These are phyloP conservation scores for Steinernema carpocapsae DNA, from an alignment of 2,888 invertebrate genomes.

Conservation along the genomic window DNA sequence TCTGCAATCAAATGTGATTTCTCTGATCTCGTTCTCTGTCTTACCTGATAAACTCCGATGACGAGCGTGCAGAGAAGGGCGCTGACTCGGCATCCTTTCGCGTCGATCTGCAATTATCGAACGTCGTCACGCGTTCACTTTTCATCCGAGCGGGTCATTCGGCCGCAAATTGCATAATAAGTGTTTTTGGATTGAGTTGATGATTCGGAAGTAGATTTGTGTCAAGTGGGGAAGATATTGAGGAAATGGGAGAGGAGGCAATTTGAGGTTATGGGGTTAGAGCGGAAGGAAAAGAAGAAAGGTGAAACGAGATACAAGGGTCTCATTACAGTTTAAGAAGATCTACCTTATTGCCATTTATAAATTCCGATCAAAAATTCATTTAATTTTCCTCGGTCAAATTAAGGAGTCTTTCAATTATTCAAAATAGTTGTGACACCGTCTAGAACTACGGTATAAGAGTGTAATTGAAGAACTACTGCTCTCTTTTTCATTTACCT, in stretches of 20 bases:
- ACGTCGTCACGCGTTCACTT: slow-evolving; percentile 25
- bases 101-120: slow-evolving; percentile 51
- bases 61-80: slow-evolving; percentile 49
- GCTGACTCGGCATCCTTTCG: slow-evolving; percentile 50
- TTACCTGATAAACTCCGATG: slow-evolving; percentile 46
- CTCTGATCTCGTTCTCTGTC: background rate
- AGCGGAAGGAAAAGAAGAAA: too few relatives aligned
- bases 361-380: too few relatives aligned
- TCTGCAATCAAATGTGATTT: slow-evolving; percentile 31
- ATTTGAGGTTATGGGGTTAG: too few relatives aligned
- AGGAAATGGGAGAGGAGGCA: slow-evolving; percentile 31
- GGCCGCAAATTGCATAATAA: slow-evolving; percentile 28
- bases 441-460: too few relatives aligned
- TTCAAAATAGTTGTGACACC: too few relatives aligned
- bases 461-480: too few relatives aligned
- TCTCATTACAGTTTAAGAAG: too few relatives aligned
- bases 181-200: slow-evolving; percentile 21
- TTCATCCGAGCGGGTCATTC: slow-evolving; percentile 13
- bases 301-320: too few relatives aligned
- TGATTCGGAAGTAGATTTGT: slow-evolving; percentile 1
- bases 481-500: too few relatives aligned
- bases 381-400: too few relatives aligned
- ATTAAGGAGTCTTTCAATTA: too few relatives aligned
- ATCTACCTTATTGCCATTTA: too few relatives aligned
- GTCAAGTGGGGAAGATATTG: slow-evolving; percentile 18